Evolutionary conservation across 2,797 vertebrate species (phyloP), one percentile per base, ranked within the genome.

Genomic region (Ctenopoma multispine): DNA sequence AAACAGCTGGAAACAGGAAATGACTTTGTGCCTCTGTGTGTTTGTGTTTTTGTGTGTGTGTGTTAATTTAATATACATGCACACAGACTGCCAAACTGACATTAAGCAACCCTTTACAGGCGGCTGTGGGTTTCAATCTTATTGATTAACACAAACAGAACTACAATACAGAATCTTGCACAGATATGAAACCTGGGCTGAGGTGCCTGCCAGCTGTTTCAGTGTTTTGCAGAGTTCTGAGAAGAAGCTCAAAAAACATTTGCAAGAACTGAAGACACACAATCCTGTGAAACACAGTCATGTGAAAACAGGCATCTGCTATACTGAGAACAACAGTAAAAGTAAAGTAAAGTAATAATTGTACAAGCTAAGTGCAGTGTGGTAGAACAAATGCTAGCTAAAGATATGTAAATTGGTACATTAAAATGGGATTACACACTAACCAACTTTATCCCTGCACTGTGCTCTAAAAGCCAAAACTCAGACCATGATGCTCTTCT

Each of bases 1-100:
- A 86, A 82, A 82, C 83, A 83, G 77, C 83, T 89, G 79, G 84
- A 85, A 84, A 87, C 87, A 90, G 82, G 87, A 87, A 88, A 83
- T 77, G 10, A 85, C 71, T 87, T 73, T 80, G 63, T 70, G 71
- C 54, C 49, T 69, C 18, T 71, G 67, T 77, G 59, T 71, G 54
- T 58, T 20, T 63, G 40, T 50, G 44, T 48, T 29, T 58, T 18
- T 63, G 34, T 57, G 29, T 70, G 27, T 70, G 31, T 60, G 43
- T 59, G 59, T 65, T 71, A 15, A 77, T 72, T 75, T 57, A 72
- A 55, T 71, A 12, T 31, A 62, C 31, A 59, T 48, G 11, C 20
- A 48, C 36, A 53, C 46, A 75, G 57, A 43, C 69, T 50, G 63
- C 72, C 44, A 74, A 72, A 78, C n/a, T 53, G 49, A 66, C 41